Evolutionary conservation across 1,140 invertebrate genomes (phyloP).

Genomic region (Protaetia brevitarsis): DNA sequence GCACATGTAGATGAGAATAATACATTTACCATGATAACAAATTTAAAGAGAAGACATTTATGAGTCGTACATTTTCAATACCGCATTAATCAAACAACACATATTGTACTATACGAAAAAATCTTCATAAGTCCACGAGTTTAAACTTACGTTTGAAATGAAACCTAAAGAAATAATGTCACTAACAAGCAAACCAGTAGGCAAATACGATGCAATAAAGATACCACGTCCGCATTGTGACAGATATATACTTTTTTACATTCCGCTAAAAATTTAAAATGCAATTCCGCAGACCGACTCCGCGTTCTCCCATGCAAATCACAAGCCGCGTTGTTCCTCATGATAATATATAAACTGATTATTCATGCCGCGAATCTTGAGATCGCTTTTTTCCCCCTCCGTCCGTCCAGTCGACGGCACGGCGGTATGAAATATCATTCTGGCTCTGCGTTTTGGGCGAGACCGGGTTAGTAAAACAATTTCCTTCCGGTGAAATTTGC

Average conservation of each 20-base stretch:
- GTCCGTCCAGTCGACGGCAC: conserved; percentile 14
- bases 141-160: too few relatives aligned
- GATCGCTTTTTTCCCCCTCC: conserved; percentile 19
- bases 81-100: too few relatives aligned
- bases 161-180: too few relatives aligned
- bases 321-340: conserved; percentile 15
- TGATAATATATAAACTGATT: conserved; percentile 38
- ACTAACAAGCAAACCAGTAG: too few relatives aligned
- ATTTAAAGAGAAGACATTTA: too few relatives aligned
- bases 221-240: too few relatives aligned
- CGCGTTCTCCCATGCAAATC: conserved; percentile 23
- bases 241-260: conserved; percentile 16
- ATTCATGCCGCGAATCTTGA: conserved; percentile 36
- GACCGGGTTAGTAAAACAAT: conserved; percentile 29
- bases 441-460: conserved; percentile 22
- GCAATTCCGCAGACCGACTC: conserved; percentile 18
- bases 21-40: too few relatives aligned
- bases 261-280: conserved; percentile 23
- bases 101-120: too few relatives aligned
- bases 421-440: conserved; percentile 38
- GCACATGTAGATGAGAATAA: too few relatives aligned
- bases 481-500: conserved; percentile 31
- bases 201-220: too few relatives aligned
- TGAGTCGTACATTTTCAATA: too few relatives aligned
- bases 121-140: too few relatives aligned